Percentiles rank a stretch among this genome's conserved stretches.
Evolutionary conservation across 2,888 invertebrate species (phyloP).

Genomic region (Stramonita haemastoma): DNA sequence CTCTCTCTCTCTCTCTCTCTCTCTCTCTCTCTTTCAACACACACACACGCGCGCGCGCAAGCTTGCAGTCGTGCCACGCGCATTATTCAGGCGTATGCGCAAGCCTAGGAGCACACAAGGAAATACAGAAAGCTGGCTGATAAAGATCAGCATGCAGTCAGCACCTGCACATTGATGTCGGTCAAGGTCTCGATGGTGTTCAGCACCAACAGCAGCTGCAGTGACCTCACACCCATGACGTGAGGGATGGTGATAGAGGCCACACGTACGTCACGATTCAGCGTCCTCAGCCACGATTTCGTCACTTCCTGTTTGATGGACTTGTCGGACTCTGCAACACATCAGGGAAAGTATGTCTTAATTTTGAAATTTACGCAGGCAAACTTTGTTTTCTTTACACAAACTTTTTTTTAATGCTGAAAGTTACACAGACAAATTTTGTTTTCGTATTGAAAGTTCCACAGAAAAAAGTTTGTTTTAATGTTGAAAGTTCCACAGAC

Average conservation of each 20-base stretch:
- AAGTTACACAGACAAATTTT: too few relatives aligned
- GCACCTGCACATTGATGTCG: neutral
- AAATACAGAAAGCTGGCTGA: neutral
- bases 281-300: neutral
- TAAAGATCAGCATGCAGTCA: neutral
- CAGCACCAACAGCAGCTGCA: neutral
- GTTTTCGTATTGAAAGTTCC: too few relatives aligned
- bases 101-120: neutral
- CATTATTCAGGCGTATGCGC: neutral
- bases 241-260: constrained; percentile 6
- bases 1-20: too few relatives aligned
- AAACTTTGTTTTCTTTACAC: too few relatives aligned
- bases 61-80: too few relatives aligned
- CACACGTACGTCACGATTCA: neutral
- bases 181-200: neutral
- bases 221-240: neutral
- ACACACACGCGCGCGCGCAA: too few relatives aligned
- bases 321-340: neutral
- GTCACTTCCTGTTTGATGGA: neutral
- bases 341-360: too few relatives aligned
- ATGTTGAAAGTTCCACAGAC: too few relatives aligned
- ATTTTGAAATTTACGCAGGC: too few relatives aligned
- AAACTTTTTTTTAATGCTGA: too few relatives aligned
- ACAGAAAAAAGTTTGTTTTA: too few relatives aligned
- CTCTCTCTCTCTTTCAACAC: too few relatives aligned